These are phyloP conservation scores for Argya squamiceps DNA, from an alignment of 2,797 vertebrate genomes.

Conservation along the genomic window DNA sequence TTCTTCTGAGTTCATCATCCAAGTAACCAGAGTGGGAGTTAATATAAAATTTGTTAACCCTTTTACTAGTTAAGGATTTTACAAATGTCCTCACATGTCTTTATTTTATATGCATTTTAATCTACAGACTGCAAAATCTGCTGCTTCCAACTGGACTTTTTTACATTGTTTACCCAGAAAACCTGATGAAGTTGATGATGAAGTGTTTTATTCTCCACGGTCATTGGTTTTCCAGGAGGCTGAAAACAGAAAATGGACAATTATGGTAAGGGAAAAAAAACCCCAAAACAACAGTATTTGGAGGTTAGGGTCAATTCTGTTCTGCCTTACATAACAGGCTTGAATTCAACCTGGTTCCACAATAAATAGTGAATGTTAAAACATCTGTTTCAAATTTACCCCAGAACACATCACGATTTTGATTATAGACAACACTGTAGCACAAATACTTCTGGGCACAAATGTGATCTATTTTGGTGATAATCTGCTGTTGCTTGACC, in stretches of 20 bases:
- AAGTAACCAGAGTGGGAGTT: neutral
- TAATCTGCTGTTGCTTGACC: neutral
- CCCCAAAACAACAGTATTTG: neutral
- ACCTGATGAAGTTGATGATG: constrained; percentile 90
- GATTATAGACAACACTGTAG: neutral
- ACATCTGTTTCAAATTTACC: neutral
- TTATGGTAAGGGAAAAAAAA: constrained; percentile 84
- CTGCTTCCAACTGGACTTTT: constrained; percentile 91
- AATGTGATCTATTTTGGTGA: neutral
- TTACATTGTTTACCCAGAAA: constrained; percentile 94
- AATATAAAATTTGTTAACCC: neutral
- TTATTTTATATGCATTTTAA: neutral
- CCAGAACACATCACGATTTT: neutral
- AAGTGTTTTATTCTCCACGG: constrained; percentile 90
- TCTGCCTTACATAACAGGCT: neutral
- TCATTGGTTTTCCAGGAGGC: constrained; percentile 92
- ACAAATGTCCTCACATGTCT: neutral
- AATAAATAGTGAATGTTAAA: neutral
- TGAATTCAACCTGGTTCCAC: neutral
- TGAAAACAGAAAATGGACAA: constrained; percentile 97
- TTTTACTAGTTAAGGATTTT: neutral
- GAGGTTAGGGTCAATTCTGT: neutral
- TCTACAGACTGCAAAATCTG: constrained; percentile 85
- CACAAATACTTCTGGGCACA: neutral
- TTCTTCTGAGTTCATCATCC: neutral